Conservation (phyloP, 2,113 vertebrate genomes). For the Ginglymostoma cirratum region DNA sequence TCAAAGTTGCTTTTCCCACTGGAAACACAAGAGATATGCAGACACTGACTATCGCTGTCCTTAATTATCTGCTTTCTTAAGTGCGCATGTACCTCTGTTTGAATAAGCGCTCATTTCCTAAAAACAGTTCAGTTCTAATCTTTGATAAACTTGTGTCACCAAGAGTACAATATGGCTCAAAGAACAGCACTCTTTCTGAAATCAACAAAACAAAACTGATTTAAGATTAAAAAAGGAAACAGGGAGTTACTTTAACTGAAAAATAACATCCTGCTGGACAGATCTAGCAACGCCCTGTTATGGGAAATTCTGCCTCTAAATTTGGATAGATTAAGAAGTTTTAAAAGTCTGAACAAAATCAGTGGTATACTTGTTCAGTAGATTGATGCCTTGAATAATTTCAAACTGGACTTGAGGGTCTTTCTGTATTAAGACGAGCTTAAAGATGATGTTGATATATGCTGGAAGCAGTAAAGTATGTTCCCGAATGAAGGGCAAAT, state of each 20-base stretch:
- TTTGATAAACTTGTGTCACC: neutral
- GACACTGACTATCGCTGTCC: neutral
- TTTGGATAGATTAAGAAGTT: no score
- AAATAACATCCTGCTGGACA: constrained; percentile 10
- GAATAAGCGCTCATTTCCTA: neutral
- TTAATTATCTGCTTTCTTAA: neutral
- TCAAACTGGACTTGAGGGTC: no score
- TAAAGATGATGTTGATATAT: no score
- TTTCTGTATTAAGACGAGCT: no score
- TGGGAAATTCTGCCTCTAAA: neutral
- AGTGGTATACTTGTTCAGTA: no score
- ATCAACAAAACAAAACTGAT: constrained; percentile 4
- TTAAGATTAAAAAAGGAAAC: neutral
- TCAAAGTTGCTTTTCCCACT: neutral
- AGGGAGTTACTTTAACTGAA: neutral
- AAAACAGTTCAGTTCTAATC: neutral
- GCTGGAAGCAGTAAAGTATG: neutral
- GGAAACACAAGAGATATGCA: neutral
- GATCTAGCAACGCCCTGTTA: neutral
- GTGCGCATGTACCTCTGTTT: neutral
- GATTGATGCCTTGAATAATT: no score
- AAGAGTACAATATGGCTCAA: neutral
- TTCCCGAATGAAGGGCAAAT: neutral
- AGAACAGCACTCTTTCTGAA: neutral
- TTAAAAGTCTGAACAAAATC: neutral